Percentiles rank a stretch among this genome's conserved stretches.
Evolutionary conservation across 30 jellyfish, hydroid and myxozoan species (phyloP).

Genomic region (Hydractinia echinata): DNA sequence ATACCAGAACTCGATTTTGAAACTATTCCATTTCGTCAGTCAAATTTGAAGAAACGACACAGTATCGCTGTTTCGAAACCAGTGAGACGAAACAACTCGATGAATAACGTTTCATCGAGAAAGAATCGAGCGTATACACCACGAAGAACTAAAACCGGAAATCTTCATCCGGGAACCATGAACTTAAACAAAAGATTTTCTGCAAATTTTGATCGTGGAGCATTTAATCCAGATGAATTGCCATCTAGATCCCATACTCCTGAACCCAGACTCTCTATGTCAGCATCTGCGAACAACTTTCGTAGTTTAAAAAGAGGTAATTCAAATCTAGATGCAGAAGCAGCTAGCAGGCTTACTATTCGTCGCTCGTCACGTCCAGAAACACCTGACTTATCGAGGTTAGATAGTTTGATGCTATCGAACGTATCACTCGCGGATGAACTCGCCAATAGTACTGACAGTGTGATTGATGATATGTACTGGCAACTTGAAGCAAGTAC

Average conservation of each 20-base stretch:
- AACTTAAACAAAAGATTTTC: constrained; percentile 4
- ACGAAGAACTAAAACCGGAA: background rate
- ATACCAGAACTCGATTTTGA: constrained; percentile 9
- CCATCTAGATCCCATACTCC: constrained; percentile 14
- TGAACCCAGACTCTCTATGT: constrained; percentile 1
- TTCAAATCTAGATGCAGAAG: constrained; percentile 2
- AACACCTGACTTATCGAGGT: constrained; percentile 17
- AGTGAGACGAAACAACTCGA: background rate
- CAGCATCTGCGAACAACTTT: background rate
- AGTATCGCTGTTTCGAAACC: constrained; percentile 32
- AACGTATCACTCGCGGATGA: background rate
- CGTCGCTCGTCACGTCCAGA: constrained; percentile 36
- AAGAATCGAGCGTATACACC: background rate
- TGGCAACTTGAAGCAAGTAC: constrained; percentile 32
- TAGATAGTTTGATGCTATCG: constrained; percentile 31
- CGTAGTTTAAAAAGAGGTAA: constrained; percentile 2
- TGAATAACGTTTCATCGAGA: background rate
- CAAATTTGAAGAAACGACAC: constrained; percentile 13
- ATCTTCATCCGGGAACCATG: background rate
- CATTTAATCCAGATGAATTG: background rate
- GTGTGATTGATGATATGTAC: constrained; percentile 30
- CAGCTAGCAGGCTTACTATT: background rate
- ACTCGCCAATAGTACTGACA: constrained; percentile 8
- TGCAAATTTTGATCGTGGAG: background rate
- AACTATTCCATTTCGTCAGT: background rate